Base-by-base conservation (phyloP, 2,888 invertebrate genomes). In the Piscicola geometra region DNA sequence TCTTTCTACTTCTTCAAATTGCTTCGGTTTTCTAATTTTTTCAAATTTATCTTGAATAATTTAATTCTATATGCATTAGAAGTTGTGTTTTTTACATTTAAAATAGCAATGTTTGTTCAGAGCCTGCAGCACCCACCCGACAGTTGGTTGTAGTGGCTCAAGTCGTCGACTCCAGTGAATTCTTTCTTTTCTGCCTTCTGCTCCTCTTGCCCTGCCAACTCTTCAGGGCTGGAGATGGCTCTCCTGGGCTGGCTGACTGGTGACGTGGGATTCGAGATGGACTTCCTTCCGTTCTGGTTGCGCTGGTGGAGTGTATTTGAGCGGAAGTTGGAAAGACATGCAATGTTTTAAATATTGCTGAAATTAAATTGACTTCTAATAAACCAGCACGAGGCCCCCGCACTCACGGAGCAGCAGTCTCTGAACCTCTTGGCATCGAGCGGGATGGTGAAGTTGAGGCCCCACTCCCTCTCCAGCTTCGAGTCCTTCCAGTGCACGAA, bases 401-500 rank as follows among this genome's bases (percentile, higher is more conserved):
- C 5, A 74, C 84, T 81, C 80, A 85, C 85, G 78, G 82, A 82
- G 75, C 85, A 85, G 77, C 84, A 83, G 79, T 86, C 85, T 36
- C 83, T 75, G 87, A 97, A 98, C 86, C 95, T 93, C 88, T 94
- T 93, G 80, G 97, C 97, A 87, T 98, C 97, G 82, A 94, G 93
- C 78, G 96, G 93, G 76, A 95, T 95, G 75, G 96, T 96, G 86
- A 98, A 98, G 87, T 97, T 98, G 80, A 97, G 89, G 78, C 97
- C 97, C 97, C 97, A 98, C 66, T 97, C 97, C 86, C 94, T 94
- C 75, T 84, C 85, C 64, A 83, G 84, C 32, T 81, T 79, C 71
- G 94, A 92, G 87, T 97, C 97, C 86, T 94, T 94, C 97, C 97
- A 97, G 87, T 97, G 97, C 77, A 97, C 94, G 87, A 98, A 98